phyloP scores from a whole-genome alignment of 2,888 invertebrate species.

The Rhabditoides inermis region DNA sequence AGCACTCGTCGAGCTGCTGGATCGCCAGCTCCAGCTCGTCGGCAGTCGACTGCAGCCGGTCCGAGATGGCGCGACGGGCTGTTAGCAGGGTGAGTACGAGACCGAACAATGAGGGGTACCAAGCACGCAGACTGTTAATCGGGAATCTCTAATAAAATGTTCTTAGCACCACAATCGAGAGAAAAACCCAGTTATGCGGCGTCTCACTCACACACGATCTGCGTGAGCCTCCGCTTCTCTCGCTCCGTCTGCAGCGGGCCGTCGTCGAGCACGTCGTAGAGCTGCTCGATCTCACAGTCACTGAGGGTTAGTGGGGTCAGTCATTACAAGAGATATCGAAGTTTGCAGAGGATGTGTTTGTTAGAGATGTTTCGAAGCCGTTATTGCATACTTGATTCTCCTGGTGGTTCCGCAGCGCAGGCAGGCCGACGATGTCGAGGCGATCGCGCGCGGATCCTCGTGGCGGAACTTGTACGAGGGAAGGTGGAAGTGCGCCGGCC shows the following conservation, averaged over 20 bases:
- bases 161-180: too few relatives aligned
- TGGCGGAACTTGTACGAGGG: conserved; percentile 33
- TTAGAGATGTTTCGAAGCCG: too few relatives aligned
- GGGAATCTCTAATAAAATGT: too few relatives aligned
- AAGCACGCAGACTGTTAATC: background rate
- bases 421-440: conserved; percentile 8
- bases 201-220: too few relatives aligned
- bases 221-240: background rate
- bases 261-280: conserved; percentile 16
- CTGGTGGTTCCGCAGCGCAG: conserved; percentile 4
- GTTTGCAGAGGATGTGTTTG: too few relatives aligned
- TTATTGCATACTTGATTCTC: too few relatives aligned
- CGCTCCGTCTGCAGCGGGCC: background rate
- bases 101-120: too few relatives aligned
- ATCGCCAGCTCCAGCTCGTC: conserved; percentile 28
- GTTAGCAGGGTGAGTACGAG: too few relatives aligned
- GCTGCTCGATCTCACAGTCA: conserved; percentile 25
- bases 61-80: conserved; percentile 27
- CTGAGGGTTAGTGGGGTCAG: too few relatives aligned
- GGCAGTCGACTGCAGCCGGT: conserved; percentile 32
- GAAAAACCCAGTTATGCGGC: too few relatives aligned
- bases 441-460: conserved; percentile 26
- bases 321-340: too few relatives aligned
- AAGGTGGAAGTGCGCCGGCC: conserved; percentile 34
- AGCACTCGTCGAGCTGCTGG: conserved; percentile 19